phyloP scores from a whole-genome alignment of 2,113 vertebrate species.

The Nothoprocta pentlandii region DNA sequence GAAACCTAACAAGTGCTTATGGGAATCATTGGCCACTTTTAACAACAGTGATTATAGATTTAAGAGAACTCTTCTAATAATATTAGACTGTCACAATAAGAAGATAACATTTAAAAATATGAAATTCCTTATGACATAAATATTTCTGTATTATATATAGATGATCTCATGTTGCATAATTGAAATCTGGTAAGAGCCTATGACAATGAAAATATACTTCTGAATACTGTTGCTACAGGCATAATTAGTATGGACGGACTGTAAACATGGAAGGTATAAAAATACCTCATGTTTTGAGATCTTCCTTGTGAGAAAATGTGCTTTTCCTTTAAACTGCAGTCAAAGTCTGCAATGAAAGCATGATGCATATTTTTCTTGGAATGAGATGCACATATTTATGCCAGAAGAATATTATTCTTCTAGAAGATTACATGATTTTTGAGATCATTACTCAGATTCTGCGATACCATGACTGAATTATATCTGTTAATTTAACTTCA shows the following conservation, averaged over 20 bases:
- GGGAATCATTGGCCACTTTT: neutral
- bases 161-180: neutral
- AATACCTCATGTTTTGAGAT: neutral
- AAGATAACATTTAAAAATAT: neutral
- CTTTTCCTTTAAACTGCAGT: neutral
- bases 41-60: neutral
- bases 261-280: neutral
- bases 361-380: neutral
- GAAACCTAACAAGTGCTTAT: neutral
- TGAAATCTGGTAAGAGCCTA: neutral
- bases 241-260: neutral
- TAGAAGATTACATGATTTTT: neutral
- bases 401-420: neutral
- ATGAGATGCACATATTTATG: neutral
- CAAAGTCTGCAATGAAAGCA: neutral
- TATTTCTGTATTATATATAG: neutral
- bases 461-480: neutral
- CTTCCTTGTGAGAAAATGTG: neutral
- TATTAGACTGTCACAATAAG: neutral
- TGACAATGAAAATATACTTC: neutral
- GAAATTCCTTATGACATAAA: neutral
- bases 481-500: constrained; percentile 25
- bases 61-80: neutral
- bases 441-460: neutral
- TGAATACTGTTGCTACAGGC: neutral